Evolutionary conservation across 2,888 invertebrate genomes (phyloP).

Genomic region (Eupithecia subfuscata): DNA sequence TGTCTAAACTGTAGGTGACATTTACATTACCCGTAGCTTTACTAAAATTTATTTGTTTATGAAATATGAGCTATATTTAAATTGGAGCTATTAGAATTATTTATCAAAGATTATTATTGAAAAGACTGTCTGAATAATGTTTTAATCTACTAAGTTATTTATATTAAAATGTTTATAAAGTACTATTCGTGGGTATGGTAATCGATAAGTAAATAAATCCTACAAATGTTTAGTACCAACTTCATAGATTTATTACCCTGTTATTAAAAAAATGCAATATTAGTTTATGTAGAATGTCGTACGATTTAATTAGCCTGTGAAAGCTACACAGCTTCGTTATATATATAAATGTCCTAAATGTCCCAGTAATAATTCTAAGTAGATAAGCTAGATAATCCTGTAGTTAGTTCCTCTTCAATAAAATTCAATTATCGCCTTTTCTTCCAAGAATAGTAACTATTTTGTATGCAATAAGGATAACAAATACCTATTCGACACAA

Average conservation of each 20-base stretch:
- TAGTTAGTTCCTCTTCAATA: constrained; percentile 22
- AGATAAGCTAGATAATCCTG: constrained; percentile 39
- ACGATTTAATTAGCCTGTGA: not conserved
- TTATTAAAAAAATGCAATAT: constrained; percentile 13
- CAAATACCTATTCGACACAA: constrained; percentile 23
- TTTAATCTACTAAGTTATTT: constrained; percentile 33
- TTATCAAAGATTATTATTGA: constrained; percentile 40
- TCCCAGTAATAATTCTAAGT: constrained; percentile 37
- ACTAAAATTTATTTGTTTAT: constrained; percentile 24
- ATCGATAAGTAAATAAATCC: constrained; percentile 7
- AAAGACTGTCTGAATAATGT: constrained; percentile 47
- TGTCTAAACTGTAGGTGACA: not conserved
- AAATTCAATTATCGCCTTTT: constrained; percentile 27
- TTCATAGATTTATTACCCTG: constrained; percentile 17
- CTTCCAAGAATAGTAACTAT: constrained; percentile 25
- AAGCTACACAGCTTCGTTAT: constrained; percentile 10
- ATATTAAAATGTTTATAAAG: constrained; percentile 21
- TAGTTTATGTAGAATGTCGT: constrained; percentile 2
- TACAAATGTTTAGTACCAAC: not conserved
- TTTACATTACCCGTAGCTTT: constrained; percentile 17
- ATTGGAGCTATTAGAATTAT: constrained; percentile 36
- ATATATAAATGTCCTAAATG: constrained; percentile 25
- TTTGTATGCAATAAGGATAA: constrained; percentile 29
- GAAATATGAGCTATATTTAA: constrained; percentile 33
- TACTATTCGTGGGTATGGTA: constrained; percentile 23